phyloP scores from a whole-genome alignment of 2,888 invertebrate genomes.

The Notodonta dromedarius region DNA sequence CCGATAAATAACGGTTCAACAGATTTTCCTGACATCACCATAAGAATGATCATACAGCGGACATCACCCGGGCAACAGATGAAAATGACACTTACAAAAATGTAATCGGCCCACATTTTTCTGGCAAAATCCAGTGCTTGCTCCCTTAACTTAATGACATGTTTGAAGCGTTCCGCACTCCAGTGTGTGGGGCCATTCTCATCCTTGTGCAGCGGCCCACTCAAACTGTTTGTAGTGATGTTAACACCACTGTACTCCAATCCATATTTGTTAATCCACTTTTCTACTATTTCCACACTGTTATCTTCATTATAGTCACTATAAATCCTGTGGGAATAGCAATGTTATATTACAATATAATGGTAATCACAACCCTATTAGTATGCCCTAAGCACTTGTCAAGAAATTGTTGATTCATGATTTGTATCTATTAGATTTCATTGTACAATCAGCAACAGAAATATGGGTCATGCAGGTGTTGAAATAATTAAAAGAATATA shows the following conservation, averaged over 20 bases:
- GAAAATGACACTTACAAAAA: slow-evolving; percentile 87
- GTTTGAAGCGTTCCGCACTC: slow-evolving; percentile 89
- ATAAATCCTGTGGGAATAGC: slow-evolving; percentile 86
- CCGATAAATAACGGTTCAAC: background rate
- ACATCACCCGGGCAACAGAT: no score
- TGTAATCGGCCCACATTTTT: slow-evolving; percentile 93
- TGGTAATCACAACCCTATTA: no score
- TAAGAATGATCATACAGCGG: no score
- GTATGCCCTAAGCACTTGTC: no score
- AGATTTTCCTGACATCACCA: no score
- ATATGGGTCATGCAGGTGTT: no score
- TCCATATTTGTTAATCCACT: slow-evolving; percentile 87
- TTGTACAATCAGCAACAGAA: no score
- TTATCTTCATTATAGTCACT: slow-evolving; percentile 95
- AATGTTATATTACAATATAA: background rate
- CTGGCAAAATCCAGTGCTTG: slow-evolving; percentile 89
- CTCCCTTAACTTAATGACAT: slow-evolving; percentile 92
- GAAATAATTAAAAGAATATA: no score
- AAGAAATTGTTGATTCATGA: no score
- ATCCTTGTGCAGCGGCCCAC: slow-evolving; percentile 70
- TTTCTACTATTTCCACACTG: slow-evolving; percentile 87
- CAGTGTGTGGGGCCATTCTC: slow-evolving; percentile 89
- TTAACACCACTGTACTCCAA: slow-evolving; percentile 89
- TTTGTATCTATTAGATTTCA: no score
- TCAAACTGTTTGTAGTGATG: slow-evolving; percentile 77